phyloP scores from a whole-genome alignment of 2,888 invertebrate species.

The Bedellia somnulentella region DNA sequence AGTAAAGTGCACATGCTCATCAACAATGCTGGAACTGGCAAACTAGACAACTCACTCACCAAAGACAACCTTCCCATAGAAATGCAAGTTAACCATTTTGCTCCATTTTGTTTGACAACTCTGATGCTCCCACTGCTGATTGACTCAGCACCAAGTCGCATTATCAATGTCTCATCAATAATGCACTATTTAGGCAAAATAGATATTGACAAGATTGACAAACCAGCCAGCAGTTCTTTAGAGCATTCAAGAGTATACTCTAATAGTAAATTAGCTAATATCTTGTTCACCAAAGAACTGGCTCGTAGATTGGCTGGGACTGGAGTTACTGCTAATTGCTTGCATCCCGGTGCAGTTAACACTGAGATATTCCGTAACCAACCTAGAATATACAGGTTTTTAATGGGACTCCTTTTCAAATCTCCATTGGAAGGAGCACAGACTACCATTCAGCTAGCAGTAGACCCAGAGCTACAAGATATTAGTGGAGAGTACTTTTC shows the following conservation, averaged over 20 bases:
- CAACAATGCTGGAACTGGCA: slow-evolving; percentile 82
- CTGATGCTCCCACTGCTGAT: slow-evolving; percentile 75
- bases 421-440: slow-evolving; percentile 74
- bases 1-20: slow-evolving; percentile 72
- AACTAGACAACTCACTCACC: slow-evolving; percentile 64
- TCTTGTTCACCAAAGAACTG: slow-evolving; percentile 69
- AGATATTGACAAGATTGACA: slow-evolving; percentile 68
- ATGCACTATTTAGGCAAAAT: slow-evolving; percentile 68
- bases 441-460: slow-evolving; percentile 70
- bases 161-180: slow-evolving; percentile 75
- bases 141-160: slow-evolving; percentile 68
- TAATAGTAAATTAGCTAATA: slow-evolving; percentile 76
- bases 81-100: slow-evolving; percentile 87
- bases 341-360: slow-evolving; percentile 80
- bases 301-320: slow-evolving; percentile 63
- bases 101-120: slow-evolving; percentile 85
- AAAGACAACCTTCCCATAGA: slow-evolving; percentile 81
- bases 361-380: slow-evolving; percentile 75
- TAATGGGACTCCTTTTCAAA: slow-evolving; percentile 66
- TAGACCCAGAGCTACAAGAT: slow-evolving; percentile 67
- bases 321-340: slow-evolving; percentile 73
- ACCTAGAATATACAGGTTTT: slow-evolving; percentile 57
- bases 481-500: slow-evolving; percentile 75
- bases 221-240: slow-evolving; percentile 51
- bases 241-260: slow-evolving; percentile 53